Evolutionary conservation across 53 echinoderm and acorn worm genomes (phyloP), one percentile per base, ranked within the genome.

Genomic region (Pentamera pediparva): DNA sequence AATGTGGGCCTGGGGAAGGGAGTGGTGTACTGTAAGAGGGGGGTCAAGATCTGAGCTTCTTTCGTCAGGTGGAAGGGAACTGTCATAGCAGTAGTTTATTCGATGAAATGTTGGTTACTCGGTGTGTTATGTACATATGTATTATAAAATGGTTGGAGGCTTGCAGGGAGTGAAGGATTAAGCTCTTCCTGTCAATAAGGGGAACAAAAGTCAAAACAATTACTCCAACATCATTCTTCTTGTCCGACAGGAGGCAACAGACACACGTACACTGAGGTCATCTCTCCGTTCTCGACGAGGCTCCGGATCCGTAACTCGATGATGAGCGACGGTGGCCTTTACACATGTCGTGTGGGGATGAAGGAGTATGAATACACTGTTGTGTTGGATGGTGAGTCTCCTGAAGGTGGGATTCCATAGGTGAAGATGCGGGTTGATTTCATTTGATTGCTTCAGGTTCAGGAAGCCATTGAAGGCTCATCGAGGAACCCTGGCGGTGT

Each of bases 341-440:
- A 92, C 40, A 78, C 82, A 18, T 92, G 92, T 49, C 61, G 69
- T 28, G 88, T 85, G 10, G 88, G 92, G 32, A 69, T 30, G 28
- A 26, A 67, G 30, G 38, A 67, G 26, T 43, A 24, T 28, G 39
- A 39, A 21, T 88, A 82, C 79, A 85, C 81, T 3, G 52, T 92
- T 30, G 62, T 85, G 1, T 78, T 79, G 17, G 50, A 70, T 39
- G 89, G 92, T 92, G 63, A 71, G 6, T 31, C 12, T 12, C n/a
- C 12, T 15, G 12, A 15, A 12, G 1, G 12, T 12, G 0, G 12
- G 12, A 45, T n/a, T 45, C 1, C n/a, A n/a, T 45, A 45, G 12
- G 12, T 45, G 47, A 15, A 45, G n/a, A 45, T 45, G 0, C n/a
- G 1, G n/a, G n/a, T 45, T 45, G 47, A 45, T 45, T 15, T 45